Evolutionary conservation across 2,888 invertebrate species (phyloP), one percentile per base, ranked within the genome.

Genomic region (Dexiosoma caninum): DNA sequence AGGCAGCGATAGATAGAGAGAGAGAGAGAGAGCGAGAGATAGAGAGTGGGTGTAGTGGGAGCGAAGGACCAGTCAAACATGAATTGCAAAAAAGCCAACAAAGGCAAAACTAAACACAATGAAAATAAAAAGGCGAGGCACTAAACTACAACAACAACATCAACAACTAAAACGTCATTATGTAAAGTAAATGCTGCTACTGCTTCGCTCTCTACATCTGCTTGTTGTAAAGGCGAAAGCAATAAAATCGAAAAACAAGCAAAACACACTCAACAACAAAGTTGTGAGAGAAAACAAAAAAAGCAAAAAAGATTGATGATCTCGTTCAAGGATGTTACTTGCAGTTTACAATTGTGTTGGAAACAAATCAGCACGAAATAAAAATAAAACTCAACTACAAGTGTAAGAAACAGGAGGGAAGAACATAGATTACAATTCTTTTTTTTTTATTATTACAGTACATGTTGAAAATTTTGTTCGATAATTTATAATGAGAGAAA

Each of bases 231-330:
- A 74, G 72, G 78, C 62, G 60, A 53, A 64, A 59, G 66, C 59
- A 40, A 62, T 71, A 53, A 62, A 60, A 51, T 27, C 37, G 59
- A 19, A 16, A 35, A 30, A 23, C 51, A 72, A 42, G 23, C 55
- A 37, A 32, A 55, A 44, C 12, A 44, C 27, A 2, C 7, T 12
- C 42, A 60, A 42, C 42, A 12, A 10, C 42, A 59, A 44, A 49
- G n/a, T 35, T 19, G 8, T 40, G 30, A 27, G 42, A 32, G 35
- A 46, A 59, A 12, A 30, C n/a, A 27, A 75, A 75, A 67, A 64
- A 66, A 59, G n/a, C n/a, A n/a, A n/a, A n/a, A 84, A 86, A 86
- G 87, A 87, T 87, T 87, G 85, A 87, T 87, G 88, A 87, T 88
- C 87, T 85, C 85, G 86, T 86, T 86, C 86, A 87, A 87, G 87